Percentiles rank a stretch among this genome's conserved stretches.
Evolutionary conservation across 2,888 invertebrate genomes (phyloP).

Genomic region (Diachrysia chrysitis): DNA sequence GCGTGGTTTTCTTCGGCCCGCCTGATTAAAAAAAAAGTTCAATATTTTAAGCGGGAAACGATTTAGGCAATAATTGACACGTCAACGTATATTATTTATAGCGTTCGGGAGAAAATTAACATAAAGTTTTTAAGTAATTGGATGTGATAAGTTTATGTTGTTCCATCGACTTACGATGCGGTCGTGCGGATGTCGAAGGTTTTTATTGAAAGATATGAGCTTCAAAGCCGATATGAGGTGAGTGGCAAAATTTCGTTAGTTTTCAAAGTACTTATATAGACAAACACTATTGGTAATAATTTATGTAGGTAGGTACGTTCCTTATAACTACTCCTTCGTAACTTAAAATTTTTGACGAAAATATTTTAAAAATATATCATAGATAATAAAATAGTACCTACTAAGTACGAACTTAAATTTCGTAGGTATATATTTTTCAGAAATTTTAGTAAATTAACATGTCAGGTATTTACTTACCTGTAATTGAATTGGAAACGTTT

Average conservation of each 20-base stretch:
- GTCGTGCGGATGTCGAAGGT: slow-evolving; percentile 74
- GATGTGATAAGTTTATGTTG: slow-evolving; percentile 84
- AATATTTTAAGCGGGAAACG: slow-evolving; percentile 73
- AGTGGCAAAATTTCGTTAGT: neutral
- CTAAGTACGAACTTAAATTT: too few relatives aligned
- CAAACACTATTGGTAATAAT: too few relatives aligned
- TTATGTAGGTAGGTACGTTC: too few relatives aligned
- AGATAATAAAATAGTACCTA: too few relatives aligned
- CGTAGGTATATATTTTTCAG: neutral
- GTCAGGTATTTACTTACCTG: neutral
- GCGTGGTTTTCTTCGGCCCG: slow-evolving; percentile 77
- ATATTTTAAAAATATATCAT: too few relatives aligned
- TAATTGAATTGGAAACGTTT: too few relatives aligned
- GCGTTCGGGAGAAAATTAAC: slow-evolving; percentile 79
- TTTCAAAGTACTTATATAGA: neutral
- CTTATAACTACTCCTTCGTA: too few relatives aligned
- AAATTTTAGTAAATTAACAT: too few relatives aligned
- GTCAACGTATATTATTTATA: slow-evolving; percentile 87
- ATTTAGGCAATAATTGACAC: slow-evolving; percentile 85
- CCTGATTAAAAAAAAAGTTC: slow-evolving; percentile 69
- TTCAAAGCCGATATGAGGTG: slow-evolving; percentile 3
- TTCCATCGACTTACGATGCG: slow-evolving; percentile 57
- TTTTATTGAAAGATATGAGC: slow-evolving; percentile 66
- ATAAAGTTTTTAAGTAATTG: slow-evolving; percentile 84
- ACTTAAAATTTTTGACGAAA: too few relatives aligned